Evolutionary conservation across 2,113 vertebrate species (phyloP), one percentile per base, ranked within the genome.

Genomic region (Balaenoptera acutorostrata): DNA sequence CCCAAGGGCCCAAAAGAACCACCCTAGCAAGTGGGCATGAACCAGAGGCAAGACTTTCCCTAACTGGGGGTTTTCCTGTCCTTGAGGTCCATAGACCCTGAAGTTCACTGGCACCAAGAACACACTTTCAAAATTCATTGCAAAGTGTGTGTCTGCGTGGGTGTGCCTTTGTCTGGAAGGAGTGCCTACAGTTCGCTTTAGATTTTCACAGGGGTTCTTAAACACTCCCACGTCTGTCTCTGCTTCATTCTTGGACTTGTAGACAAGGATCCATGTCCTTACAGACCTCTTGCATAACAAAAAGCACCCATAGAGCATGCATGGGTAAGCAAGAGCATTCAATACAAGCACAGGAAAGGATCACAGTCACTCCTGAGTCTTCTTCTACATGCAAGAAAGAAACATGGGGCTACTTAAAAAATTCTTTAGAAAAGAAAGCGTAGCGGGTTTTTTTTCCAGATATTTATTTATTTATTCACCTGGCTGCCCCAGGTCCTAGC

Each of bases 291-390:
- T n/a, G 49, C 3, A 10, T 6, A 25, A 27, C 0, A 0, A 44
- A 8, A 5, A 63, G 39, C 7, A 12, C 5, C 64, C 55, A 21
- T 0, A 36, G 21, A 31, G 72, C 55, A 46, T 0, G 13, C 1
- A 0, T 5, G 44, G 11, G 1, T 17, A 23, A 68, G 71, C 18
- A 18, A 49, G 27, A 52, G 29, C 46, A 4, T 10, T 25, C 2
- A 2, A 2, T 3, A 11, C 27, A 27, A 33, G 33, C 57, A 18
- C 4, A 14, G 49, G 27, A 75, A 36, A 39, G 14, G 25, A 6
- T 0, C 77, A 15, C 1, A 6, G 61, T 39, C 69, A 23, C 39
- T 12, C 20, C 59, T 25, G 20, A 59, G 59, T 27, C 72, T 52
- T 74, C 44, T 46, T 61, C 46, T 3, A 10, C 23, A 14, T 5